Base-by-base conservation (phyloP, 1,140 invertebrate species). In the Globodera rostochiensis region DNA sequence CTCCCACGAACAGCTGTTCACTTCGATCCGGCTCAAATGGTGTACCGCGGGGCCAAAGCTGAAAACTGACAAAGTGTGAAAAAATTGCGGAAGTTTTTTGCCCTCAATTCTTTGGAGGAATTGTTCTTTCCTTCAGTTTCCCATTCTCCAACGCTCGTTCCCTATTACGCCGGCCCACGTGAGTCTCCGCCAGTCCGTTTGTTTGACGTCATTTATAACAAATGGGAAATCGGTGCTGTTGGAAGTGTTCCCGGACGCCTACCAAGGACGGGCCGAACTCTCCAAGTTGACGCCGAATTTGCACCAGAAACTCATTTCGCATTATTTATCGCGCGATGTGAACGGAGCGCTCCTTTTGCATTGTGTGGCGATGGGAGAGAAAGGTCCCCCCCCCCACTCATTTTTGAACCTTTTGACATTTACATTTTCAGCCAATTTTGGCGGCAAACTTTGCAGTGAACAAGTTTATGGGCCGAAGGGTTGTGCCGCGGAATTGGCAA, bases 131-230 rank as follows among this genome's bases (percentile, higher is more conserved):
- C 6, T 80, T 77, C 60, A 85, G 82, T 85, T 87, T 49, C 85
- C 84, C 19, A 50, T 83, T 46, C 47, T 75, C 9, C 82, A 82
- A 74, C 36, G 47, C 15, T 83, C 86, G 19, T 75, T 70, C 45
- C 84, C 64, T n/a, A 66, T 87, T 13, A 87, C 86, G 47, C 84
- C 86, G 19, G 75, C 86, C 6, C 67, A 57, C 45, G 82, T 88
- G 57, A 87, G 82, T 60, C 85, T 80, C 84, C 75, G 85, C 25
- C 86, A 85, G 4, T 86, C 85, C 53, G 80, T 84, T 25, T 86
- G 85, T 66, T 69, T 86, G n/a, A 86, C 85, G 3, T 74, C 75
- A 4, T 86, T 86, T 67, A 74, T 86, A n/a, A 15, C 74, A n/a
- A 71, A 69, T 70, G 85, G 85, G 19, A 87, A 85, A 64, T 75